phyloP scores from a whole-genome alignment of 2,797 vertebrate species.

The Hirundo rustica region DNA sequence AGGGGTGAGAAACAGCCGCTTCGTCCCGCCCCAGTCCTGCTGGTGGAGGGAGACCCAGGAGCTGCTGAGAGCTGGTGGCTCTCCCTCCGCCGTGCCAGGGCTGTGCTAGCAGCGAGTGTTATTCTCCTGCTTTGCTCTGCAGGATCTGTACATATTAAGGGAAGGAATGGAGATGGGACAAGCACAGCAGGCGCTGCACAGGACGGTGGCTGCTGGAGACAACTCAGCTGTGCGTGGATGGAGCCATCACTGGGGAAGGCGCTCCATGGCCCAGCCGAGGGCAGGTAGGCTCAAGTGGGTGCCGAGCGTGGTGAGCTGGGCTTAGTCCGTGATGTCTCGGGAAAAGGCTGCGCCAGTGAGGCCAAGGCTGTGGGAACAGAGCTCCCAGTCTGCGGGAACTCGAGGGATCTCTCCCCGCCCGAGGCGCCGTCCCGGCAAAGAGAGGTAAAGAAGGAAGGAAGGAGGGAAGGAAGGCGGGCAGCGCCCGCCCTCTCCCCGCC shows the following conservation, averaged over 20 bases:
- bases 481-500: neutral
- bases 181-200: neutral
- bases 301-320: accelerated
- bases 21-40: neutral
- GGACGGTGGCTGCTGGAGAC: neutral
- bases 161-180: neutral
- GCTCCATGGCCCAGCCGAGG: neutral
- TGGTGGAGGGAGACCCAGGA: neutral
- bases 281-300: accelerated
- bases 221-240: accelerated
- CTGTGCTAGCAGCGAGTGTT: neutral
- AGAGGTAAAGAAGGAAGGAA: accelerated
- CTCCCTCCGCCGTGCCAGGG: neutral
- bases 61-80: neutral
- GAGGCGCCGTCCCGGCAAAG: accelerated
- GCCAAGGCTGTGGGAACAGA: accelerated
- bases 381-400: accelerated
- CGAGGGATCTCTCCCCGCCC: accelerated
- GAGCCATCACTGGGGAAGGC: neutral
- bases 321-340: accelerated
- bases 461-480: accelerated
- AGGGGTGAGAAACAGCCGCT: accelerated
- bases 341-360: accelerated
- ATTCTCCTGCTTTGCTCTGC: neutral
- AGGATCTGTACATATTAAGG: accelerated